Conservation (phyloP, 2,113 vertebrate genomes). For the Oryctolagus cuniculus region mOryCun1.1 NC_091432.1:54556001-54556500, state of each 20-base stretch:
- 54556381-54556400: neutral
- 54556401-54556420: neutral
- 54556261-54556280: neutral
- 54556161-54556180: neutral
- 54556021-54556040: neutral
- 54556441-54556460: constrained; percentile 4
- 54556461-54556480: constrained; percentile 3
- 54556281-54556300: constrained; percentile 1
- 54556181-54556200: neutral
- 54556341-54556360: neutral
- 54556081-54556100: neutral
- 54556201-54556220: neutral
- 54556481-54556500: neutral
- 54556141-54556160: neutral
- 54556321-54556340: neutral
- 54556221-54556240: neutral
- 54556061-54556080: neutral
- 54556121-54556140: rapidly evolving
- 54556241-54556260: neutral
- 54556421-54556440: constrained; percentile 41
- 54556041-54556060: neutral
- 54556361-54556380: neutral
- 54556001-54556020: neutral
- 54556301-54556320: neutral
- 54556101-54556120: neutral